Evolutionary conservation across 2,797 vertebrate species (phyloP).

Genomic region (Enteromius paludinosus): DNA sequence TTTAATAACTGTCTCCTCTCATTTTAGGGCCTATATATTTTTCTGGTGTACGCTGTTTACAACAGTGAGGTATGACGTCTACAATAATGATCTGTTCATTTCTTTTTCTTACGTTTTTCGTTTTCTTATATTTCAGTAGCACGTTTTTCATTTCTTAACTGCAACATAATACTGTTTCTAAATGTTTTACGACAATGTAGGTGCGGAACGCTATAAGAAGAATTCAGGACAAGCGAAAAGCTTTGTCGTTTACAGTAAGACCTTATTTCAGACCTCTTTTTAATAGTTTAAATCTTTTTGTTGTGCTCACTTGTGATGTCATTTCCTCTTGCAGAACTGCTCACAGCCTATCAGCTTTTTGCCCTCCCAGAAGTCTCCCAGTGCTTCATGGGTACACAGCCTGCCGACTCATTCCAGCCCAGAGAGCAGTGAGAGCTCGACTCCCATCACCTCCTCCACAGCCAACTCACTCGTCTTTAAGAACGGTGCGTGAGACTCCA

Average conservation of each 20-base stretch:
- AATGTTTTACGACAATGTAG: conserved; percentile 68
- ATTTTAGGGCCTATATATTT: conserved; percentile 89
- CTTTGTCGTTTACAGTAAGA: conserved; percentile 85
- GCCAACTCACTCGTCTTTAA: conserved; percentile 77
- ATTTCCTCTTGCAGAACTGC: conserved; percentile 79
- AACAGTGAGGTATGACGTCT: conserved; percentile 87
- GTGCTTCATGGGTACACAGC: conserved; percentile 75
- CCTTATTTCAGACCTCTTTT: not conserved
- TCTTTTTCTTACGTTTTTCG: not conserved
- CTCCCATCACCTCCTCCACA: conserved; percentile 63
- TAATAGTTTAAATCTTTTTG: not conserved
- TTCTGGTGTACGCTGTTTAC: conserved; percentile 89
- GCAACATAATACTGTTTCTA: conserved; percentile 5
- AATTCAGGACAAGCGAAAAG: conserved; percentile 90
- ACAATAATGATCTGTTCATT: not conserved
- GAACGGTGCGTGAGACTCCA: conserved; percentile 75
- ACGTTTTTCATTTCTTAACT: not conserved
- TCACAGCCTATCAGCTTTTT: conserved; percentile 83
- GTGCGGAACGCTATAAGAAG: conserved; percentile 89
- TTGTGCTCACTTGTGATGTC: not conserved
- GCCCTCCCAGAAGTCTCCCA: conserved; percentile 78
- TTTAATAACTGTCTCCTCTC: conserved; percentile 29
- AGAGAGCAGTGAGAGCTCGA: conserved; percentile 74
- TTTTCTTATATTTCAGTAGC: not conserved
- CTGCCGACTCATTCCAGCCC: conserved; percentile 73